A percentile compares a stretch with the other conserved stretches of the same genome.
These are phyloP conservation scores for Ceyx margarethae DNA, from an alignment of 2,113 vertebrate species.

Conservation along the genomic window DNA sequence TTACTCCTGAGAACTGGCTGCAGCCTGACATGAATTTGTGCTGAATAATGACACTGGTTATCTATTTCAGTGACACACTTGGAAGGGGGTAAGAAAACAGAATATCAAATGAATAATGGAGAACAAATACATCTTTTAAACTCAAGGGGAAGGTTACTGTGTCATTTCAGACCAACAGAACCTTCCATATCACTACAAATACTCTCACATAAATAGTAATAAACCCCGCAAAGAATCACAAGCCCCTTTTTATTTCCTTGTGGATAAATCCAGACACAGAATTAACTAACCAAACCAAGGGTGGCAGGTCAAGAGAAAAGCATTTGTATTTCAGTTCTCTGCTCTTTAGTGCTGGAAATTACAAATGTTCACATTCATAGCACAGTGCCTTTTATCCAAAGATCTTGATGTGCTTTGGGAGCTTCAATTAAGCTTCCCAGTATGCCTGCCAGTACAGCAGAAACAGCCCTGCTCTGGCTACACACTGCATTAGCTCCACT, in stretches of 20 bases:
- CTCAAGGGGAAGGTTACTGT: neutral
- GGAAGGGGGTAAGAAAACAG: neutral
- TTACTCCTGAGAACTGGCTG: neutral
- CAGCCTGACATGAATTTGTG: neutral
- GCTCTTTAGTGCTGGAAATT: neutral
- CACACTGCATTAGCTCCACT: neutral
- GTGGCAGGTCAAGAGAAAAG: neutral
- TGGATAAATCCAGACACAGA: neutral
- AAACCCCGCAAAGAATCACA: neutral
- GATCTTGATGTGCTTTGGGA: slow-evolving; percentile 31
- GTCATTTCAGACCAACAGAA: neutral
- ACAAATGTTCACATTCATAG: slow-evolving; percentile 3
- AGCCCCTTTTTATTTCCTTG: neutral
- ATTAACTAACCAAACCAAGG: neutral
- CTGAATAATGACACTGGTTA: neutral
- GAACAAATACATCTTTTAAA: neutral
- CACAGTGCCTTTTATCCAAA: neutral
- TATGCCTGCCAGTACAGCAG: slow-evolving; percentile 9
- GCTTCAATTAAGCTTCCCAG: slow-evolving; percentile 52
- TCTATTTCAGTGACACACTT: neutral
- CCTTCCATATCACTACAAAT: neutral
- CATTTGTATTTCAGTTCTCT: neutral
- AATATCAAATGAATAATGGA: neutral
- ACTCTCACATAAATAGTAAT: neutral
- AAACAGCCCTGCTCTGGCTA: neutral